Evolutionary conservation across 2,113 vertebrate species (phyloP).

Genomic region (Peromyscus polionotus): DNA sequence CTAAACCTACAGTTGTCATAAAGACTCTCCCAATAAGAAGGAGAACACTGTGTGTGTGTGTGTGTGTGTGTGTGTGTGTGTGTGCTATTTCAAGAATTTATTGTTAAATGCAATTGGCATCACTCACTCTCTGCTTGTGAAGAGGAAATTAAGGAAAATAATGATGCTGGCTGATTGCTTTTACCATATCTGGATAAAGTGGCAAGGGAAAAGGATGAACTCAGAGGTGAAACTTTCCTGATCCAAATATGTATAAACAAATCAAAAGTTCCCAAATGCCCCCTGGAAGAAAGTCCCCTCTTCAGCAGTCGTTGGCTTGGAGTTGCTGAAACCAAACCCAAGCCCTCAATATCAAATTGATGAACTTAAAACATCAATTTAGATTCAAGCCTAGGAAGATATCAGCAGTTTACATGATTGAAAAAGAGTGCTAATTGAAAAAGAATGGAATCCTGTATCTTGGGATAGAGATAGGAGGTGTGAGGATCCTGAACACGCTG

Average conservation of each 20-base stretch:
- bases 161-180: neutral
- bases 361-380: neutral
- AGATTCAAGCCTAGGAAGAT: neutral
- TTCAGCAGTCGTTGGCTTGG: neutral
- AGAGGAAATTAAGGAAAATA: neutral
- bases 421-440: neutral
- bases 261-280: neutral
- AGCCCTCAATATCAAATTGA: neutral
- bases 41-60: neutral
- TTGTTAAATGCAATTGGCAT: neutral
- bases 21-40: neutral
- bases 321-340: neutral
- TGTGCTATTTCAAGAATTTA: neutral
- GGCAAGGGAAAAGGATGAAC: neutral
- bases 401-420: neutral
- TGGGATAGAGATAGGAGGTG: neutral
- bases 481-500: neutral
- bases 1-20: neutral
- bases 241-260: neutral
- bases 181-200: neutral
- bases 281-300: neutral
- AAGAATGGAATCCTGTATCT: neutral
- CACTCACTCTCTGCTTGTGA: neutral
- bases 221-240: neutral
- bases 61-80: no score